Evolutionary conservation across 35 echinoderm and acorn worm genomes (phyloP), one percentile per base, ranked within the genome.

Genomic region (Chiridota heheva): DNA sequence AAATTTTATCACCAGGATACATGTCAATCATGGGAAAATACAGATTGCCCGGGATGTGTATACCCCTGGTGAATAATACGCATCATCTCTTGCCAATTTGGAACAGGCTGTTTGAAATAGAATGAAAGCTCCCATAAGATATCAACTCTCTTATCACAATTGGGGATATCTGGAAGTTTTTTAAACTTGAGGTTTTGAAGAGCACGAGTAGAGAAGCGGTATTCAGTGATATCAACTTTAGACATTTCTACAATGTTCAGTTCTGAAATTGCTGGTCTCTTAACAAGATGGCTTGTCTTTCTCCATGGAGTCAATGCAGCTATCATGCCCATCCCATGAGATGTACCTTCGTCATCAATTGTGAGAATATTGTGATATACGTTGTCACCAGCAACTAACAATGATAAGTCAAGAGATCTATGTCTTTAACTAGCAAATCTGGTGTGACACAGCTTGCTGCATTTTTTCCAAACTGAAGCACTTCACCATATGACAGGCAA

Each of bases 11-110:
- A 28, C 80, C 25, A 46, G 62, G 43, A 64, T 82, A 26, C 30
- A 82, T 26, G 32, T 68, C 80, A 18, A 44, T 82, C 60, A 82
- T 82, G 1, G 60, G 80, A 25, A 82, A 36, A 47, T 64, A 81
- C 34, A 81, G 73, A 58, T 51, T 51, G 47, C 22, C 66, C 66
- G 17, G 66, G 66, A 35, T 85, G 70, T 43, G 38, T 69, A 16
- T 10, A 64, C 7, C 36, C 66, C 33, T 69, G 4, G 34, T 69
- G 34, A 35, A 69, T 7, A 4, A 13, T 7, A 8, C 41, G 66
- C 36, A 69, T 69, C 66, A 69, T 69, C 5, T 38, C 66, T 7
- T 8, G 8, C 73, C 73, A 78, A 60, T 58, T 69, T 18, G 80
- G 82, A 22, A 48, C 60, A 38, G 43, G 7, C 34, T 72, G 46